Evolutionary conservation across 92 coral and sea anemone genomes (phyloP).

Genomic region (Plumapathes pennacea): DNA sequence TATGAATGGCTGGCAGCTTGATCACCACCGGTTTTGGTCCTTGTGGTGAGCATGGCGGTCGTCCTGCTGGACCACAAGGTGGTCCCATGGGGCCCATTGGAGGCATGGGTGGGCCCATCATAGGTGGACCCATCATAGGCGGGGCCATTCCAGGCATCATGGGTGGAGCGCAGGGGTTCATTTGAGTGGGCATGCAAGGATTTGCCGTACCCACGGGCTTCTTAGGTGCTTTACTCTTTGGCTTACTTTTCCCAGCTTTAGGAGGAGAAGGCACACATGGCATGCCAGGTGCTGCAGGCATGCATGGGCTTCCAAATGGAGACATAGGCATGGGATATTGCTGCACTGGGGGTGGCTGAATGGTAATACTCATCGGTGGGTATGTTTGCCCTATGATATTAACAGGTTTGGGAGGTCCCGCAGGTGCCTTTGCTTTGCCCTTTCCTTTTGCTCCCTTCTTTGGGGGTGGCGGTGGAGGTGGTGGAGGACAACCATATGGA

Average conservation of each 20-base stretch:
- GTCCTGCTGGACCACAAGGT: constrained; percentile 5
- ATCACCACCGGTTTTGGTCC: constrained; percentile 40
- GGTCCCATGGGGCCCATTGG: background rate
- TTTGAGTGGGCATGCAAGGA: constrained; percentile 58
- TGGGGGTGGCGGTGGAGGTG: constrained; percentile 19
- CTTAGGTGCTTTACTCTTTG: constrained; percentile 43
- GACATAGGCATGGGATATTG: constrained; percentile 27
- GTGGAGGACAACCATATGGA: constrained; percentile 17
- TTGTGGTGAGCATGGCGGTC: constrained; percentile 19
- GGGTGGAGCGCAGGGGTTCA: constrained; percentile 62
- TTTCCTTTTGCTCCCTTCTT: constrained; percentile 57
- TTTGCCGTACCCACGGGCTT: constrained; percentile 39
- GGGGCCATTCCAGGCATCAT: constrained; percentile 48
- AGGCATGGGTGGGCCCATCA: background rate
- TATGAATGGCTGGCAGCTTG: constrained; percentile 43
- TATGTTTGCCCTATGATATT: constrained; percentile 30
- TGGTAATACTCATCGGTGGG: constrained; percentile 30
- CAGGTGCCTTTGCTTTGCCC: constrained; percentile 25
- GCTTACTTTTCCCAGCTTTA: constrained; percentile 35
- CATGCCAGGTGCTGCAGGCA: too few species aligned
- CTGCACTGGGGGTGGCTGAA: constrained; percentile 51
- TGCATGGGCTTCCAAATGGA: constrained; percentile 23
- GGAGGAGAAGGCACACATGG: too few species aligned
- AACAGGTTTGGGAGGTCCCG: constrained; percentile 32
- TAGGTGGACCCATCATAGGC: constrained; percentile 14